Evolutionary conservation across 1,140 invertebrate species (phyloP).

Genomic region (Nylanderia fulva): DNA sequence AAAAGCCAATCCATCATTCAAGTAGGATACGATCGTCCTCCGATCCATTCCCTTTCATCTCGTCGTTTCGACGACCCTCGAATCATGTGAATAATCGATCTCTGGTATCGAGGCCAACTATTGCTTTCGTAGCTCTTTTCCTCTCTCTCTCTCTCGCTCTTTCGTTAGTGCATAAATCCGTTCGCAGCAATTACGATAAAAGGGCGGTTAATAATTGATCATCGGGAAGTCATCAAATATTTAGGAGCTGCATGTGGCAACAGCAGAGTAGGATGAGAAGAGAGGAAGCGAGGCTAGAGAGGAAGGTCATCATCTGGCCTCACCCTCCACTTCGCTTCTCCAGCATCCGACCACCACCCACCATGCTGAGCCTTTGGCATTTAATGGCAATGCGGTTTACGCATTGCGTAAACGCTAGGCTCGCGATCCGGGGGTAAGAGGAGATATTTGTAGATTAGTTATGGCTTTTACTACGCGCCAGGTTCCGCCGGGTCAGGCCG

Average conservation of each 20-base stretch:
- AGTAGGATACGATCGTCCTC: not conserved
- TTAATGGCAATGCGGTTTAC: slow-evolving; percentile 62
- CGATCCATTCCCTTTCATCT: not conserved
- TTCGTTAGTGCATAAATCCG: slow-evolving; percentile 63
- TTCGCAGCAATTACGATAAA: slow-evolving; percentile 71
- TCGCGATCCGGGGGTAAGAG: slow-evolving; percentile 25
- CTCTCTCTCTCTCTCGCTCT: not conserved
- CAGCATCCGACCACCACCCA: not conserved
- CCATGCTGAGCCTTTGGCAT: slow-evolving; percentile 8
- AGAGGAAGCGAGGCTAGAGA: not conserved
- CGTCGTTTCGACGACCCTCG: slow-evolving; percentile 28
- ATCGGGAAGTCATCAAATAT: slow-evolving; percentile 43
- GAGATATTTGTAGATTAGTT: slow-evolving; percentile 70
- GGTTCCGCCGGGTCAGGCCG: slow-evolving; percentile 59
- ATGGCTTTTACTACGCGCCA: slow-evolving; percentile 72
- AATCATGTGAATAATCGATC: slow-evolving; percentile 29
- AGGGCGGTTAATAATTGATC: slow-evolving; percentile 73
- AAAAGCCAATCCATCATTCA: slow-evolving; percentile 50
- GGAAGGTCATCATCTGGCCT: not conserved
- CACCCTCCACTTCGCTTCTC: not conserved
- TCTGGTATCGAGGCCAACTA: slow-evolving; percentile 2
- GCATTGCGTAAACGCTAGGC: slow-evolving; percentile 8
- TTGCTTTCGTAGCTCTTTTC: slow-evolving; percentile 13
- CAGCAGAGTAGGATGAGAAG: not conserved
- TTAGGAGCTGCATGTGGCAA: slow-evolving; percentile 58